Base-by-base conservation (phyloP, 1,140 invertebrate genomes). In the Nasonia longicornis region DNA sequence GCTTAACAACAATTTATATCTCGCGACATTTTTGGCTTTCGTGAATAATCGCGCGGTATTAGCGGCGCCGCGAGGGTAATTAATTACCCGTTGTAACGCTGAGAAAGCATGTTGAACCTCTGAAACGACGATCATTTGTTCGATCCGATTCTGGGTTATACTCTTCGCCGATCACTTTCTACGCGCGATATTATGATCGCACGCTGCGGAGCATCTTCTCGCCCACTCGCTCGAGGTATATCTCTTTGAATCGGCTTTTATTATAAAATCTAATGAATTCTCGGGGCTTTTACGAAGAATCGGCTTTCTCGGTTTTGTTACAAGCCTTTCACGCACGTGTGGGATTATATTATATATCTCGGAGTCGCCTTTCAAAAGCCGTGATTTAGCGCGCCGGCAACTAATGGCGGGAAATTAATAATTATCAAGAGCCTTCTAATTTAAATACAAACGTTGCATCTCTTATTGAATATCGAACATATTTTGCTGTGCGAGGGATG, bases 191-290 rank as follows among this genome's bases (percentile, higher is more conserved):
- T 38, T 71, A 38, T 29, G 48, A 52, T 77, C 26, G 20, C 22
- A 16, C 12, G 48, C 45, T 26, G 14, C 48, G 38, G 77, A 70
- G 42, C 45, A 70, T 71, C 64, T 70, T 69, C 45, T 58, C 52
- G 64, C 76, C 64, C 66, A 69, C 76, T 31, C 22, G 42, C 76
- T 31, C 22, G 42, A 48, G 4, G 38, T 20, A 77, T 45, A 12
- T 26, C 26, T 38, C 31, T n/a, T 66, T 67, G 52, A 77, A 77
- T 66, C n/a, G 29, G 3, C 42, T 69, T 77, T 77, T 48, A 77
- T 77, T 77, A 48, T 77, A 69, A 70, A 77, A 69, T n/a, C 42
- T 77, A 77, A 77, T 77, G 42, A 77, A 77, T 77, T 69, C 42
- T 69, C 66, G 4, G 2, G 63, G 3, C 14, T 58, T 72, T 58